Evolutionary conservation across 1,140 invertebrate species (phyloP), one percentile per base, ranked within the genome.

Genomic region (Stratiolaelaps scimitus): DNA sequence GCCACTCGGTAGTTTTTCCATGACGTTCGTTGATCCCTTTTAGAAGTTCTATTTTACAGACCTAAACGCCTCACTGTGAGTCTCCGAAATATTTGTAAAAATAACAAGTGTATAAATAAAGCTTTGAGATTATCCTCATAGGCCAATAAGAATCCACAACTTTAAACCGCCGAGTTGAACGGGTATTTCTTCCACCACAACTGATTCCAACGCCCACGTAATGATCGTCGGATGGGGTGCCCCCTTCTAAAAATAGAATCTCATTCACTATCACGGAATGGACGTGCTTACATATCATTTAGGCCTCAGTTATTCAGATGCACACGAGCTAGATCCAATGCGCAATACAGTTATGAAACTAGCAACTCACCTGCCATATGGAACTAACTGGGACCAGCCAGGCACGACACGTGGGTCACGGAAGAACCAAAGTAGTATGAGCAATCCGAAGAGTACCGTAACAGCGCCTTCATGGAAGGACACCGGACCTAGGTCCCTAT

Each of bases 341-440:
- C 28, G 15, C 47, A 28, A 10, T 28, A 53, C 10, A 28, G 15
- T 53, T 15, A 15, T 53, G 0, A 53, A 15, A n/a, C 2, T 34
- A n/a, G 23, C 4, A 13, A n/a, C 43, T 15, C 7, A 65, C 64
- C 23, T 65, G 26, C 28, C 43, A 34, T 65, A 1, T 34, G 43
- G 17, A 19, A 43, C 6, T n/a, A 65, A 17, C n/a, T 65, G 28
- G 23, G 64, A 43, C 85, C 89, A 92, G 19, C 89, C 89, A 0
- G 76, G 75, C 69, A 89, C 82, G 72, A 90, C 88, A 67, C 86
- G 85, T 0, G 91, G 90, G 60, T 85, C 83, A 47, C 89, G 81
- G 74, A 92, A 89, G 74, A 94, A 85, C 85, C 91, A 95, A 67
- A 94, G 78, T 48, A 86, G 68, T 1, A 93, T 83, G 5, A 91